phyloP scores from a whole-genome alignment of 2,888 invertebrate genomes.

The Carterocephalus palaemon region DNA sequence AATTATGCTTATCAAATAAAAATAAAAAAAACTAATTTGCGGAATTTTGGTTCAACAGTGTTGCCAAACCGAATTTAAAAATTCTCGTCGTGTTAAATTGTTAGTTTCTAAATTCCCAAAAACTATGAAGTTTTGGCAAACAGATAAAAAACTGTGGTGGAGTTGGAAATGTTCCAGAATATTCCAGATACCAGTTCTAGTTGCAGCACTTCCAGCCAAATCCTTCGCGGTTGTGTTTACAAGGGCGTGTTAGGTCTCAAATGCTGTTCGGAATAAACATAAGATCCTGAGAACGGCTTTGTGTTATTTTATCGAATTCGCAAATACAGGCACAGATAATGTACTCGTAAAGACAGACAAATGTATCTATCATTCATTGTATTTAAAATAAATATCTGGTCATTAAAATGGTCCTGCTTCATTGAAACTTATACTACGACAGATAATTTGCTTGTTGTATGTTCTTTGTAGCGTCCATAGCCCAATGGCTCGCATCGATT shows the following conservation, averaged over 20 bases:
- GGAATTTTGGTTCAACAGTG: no score
- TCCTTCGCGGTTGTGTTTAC: constrained; percentile 24
- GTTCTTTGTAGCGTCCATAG: no score
- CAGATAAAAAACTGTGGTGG: constrained; percentile 23
- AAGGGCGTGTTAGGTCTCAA: constrained; percentile 16
- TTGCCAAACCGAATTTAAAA: constrained; percentile 5
- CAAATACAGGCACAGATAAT: not conserved
- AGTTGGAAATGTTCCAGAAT: constrained; percentile 22
- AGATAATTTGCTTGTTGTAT: no score
- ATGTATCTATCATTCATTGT: no score
- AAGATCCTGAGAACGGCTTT: constrained; percentile 5
- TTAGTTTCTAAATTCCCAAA: constrained; percentile 11
- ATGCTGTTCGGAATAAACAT: constrained; percentile 16
- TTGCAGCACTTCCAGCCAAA: constrained; percentile 5
- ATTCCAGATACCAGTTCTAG: constrained; percentile 9
- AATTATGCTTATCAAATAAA: no score
- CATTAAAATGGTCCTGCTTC: not conserved
- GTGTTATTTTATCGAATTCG: constrained; percentile 13
- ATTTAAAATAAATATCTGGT: no score
- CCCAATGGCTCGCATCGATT: no score
- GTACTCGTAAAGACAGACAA: no score
- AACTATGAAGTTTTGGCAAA: constrained; percentile 12
- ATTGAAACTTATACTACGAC: no score
- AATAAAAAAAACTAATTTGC: no score
- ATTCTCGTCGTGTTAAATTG: constrained; percentile 7